Evolutionary conservation across 2,888 invertebrate genomes (phyloP), one percentile per base, ranked within the genome.

Genomic region (Zygaena filipendulae): DNA sequence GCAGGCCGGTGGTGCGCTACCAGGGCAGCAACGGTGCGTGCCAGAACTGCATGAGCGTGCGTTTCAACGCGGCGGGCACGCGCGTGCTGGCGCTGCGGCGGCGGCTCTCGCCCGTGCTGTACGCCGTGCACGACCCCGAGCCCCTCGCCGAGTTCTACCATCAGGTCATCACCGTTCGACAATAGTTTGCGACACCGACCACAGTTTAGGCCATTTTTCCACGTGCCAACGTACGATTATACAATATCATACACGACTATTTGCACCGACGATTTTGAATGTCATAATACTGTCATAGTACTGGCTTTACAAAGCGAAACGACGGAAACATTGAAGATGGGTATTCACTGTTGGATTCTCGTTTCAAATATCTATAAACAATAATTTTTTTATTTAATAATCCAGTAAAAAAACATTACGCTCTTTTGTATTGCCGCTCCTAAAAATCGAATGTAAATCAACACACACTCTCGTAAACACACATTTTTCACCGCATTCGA

Each of bases 81-180:
- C 84, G 85, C 45, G 81, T 97, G 25, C 70, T 96, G 14, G 94
- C 92, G 2, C 69, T 97, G 9, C 83, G 95, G 13, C 85, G 95
- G 5, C 86, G 95, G n/a, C 77, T 92, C 30, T 89, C 94, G 0
- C 95, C 96, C 0, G 91, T 94, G 7, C 71, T 96, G 4, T 96
- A 92, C 53, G 72, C 83, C 0, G 83, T 87, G 0, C 82, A 88
- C 39, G 84, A 85, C 0, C 77, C 88, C 1, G 83, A 84, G 21
- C 88, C 91, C 1, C 68, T 91, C 13, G 92, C 89, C 14, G 91
- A 95, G 62, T 95, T 97, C 69, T 92, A 94, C 60, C 92, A 95
- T 59, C 86, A 88, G 25, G n/a, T n/a, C n/a, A n/a, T n/a, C n/a
- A n/a, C 88, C 27, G 5, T n/a, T 20, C 18, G 5, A 23, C 5